Conservation (phyloP, 2,113 vertebrate species). For the Hystrix brachyura region DNA sequence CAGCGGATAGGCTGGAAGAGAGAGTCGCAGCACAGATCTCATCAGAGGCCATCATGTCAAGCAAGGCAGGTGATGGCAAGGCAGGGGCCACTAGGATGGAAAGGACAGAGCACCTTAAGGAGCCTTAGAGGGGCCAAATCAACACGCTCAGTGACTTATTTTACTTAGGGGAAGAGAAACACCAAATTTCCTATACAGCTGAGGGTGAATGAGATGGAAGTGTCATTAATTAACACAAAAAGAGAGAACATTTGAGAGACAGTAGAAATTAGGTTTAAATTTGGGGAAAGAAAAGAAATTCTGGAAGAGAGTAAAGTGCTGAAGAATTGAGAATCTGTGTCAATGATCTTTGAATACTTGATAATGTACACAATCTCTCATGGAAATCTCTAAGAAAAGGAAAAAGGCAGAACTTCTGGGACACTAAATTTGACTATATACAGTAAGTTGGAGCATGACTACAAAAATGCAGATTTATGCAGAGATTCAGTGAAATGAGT, state of each 20-base stretch:
- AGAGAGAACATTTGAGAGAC: neutral
- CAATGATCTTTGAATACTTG: conserved; percentile 29
- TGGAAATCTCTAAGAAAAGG: neutral
- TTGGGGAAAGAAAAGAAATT: neutral
- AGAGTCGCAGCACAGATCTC: neutral
- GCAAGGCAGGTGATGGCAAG: neutral
- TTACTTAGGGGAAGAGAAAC: neutral
- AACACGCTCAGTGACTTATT: neutral
- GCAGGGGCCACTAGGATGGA: neutral
- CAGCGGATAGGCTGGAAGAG: neutral
- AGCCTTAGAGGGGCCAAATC: neutral
- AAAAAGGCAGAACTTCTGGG: neutral
- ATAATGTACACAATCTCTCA: conserved; percentile 19
- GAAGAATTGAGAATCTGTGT: neutral
- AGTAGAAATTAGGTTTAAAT: conserved; percentile 19
- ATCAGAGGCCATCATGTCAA: neutral
- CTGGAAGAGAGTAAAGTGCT: neutral
- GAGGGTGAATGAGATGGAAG: neutral
- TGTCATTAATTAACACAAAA: neutral
- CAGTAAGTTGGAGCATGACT: neutral
- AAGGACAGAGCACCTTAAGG: neutral
- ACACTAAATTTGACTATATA: neutral
- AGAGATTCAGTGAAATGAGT: neutral
- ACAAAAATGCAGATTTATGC: neutral
- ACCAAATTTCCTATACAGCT: neutral